These are phyloP conservation scores for Echinarachnius parma DNA, from an alignment of 53 echinoderm and acorn worm species.

Conservation along the genomic window DNA sequence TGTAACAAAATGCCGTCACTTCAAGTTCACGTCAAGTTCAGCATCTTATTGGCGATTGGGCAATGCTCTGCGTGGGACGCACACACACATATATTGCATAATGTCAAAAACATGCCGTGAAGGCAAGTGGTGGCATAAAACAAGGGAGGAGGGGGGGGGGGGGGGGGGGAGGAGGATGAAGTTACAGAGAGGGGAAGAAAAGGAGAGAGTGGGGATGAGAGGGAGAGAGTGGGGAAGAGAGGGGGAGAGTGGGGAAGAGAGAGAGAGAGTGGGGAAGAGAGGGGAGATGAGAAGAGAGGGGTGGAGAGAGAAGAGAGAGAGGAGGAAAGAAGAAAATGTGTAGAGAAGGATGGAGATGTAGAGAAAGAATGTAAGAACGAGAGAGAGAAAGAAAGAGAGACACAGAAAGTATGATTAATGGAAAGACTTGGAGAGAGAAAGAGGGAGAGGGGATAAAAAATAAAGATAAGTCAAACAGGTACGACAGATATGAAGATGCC, in stretches of 20 bases:
- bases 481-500: neutral
- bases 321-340: neutral
- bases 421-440: neutral
- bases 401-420: neutral
- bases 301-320: neutral
- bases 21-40: slow-evolving; percentile 28
- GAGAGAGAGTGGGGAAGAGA: neutral
- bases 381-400: neutral
- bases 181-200: neutral
- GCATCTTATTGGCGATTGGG: slow-evolving; percentile 1
- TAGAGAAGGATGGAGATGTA: neutral
- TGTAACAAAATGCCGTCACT: neutral
- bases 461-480: neutral
- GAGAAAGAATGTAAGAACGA: neutral
- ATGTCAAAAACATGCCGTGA: slow-evolving; percentile 22
- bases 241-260: neutral
- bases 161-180: neutral
- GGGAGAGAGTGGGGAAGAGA: neutral
- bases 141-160: neutral
- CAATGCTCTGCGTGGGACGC: no score
- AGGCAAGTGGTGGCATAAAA: neutral
- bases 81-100: slow-evolving; percentile 32
- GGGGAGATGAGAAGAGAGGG: neutral
- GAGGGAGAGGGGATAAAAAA: neutral
- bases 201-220: neutral